These are phyloP conservation scores for Myzus persicae DNA, from an alignment of 1,140 invertebrate genomes.

Conservation along the genomic window DNA sequence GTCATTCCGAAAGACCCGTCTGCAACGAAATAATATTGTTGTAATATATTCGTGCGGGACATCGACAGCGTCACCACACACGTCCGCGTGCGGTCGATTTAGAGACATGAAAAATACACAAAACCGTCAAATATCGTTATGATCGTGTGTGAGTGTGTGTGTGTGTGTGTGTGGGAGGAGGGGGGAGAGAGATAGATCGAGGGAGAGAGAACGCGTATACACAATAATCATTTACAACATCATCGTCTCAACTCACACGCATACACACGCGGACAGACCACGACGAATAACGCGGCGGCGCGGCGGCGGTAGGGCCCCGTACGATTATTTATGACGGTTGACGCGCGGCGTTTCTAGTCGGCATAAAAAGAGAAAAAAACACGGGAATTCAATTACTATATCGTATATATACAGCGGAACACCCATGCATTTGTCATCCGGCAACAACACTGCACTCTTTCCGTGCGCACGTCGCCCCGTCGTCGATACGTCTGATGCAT, in stretches of 20 bases:
- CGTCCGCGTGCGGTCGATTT: neutral
- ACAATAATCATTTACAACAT: constrained; percentile 18
- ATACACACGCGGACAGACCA: neutral
- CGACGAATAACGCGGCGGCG: neutral
- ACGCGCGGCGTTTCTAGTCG: constrained; percentile 32
- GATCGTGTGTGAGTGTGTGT: too few relatives aligned
- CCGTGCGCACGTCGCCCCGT: neutral
- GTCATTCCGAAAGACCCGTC: neutral
- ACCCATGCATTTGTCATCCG: constrained; percentile 56
- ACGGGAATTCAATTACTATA: constrained; percentile 56
- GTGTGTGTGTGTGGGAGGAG: too few relatives aligned
- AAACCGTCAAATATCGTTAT: neutral
- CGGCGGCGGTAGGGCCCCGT: constrained; percentile 14
- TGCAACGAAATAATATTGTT: neutral
- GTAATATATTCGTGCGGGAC: neutral
- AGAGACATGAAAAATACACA: neutral
- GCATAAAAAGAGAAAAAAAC: constrained; percentile 42
- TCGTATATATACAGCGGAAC: neutral
- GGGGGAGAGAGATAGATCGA: neutral
- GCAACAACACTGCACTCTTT: neutral
- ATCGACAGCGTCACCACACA: neutral
- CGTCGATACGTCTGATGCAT: neutral
- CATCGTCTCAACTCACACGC: neutral
- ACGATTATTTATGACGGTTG: constrained; percentile 57
- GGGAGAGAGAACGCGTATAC: neutral